Conservation (phyloP, 23 tunicate genomes). For the Botrylloides violaceus region DNA sequence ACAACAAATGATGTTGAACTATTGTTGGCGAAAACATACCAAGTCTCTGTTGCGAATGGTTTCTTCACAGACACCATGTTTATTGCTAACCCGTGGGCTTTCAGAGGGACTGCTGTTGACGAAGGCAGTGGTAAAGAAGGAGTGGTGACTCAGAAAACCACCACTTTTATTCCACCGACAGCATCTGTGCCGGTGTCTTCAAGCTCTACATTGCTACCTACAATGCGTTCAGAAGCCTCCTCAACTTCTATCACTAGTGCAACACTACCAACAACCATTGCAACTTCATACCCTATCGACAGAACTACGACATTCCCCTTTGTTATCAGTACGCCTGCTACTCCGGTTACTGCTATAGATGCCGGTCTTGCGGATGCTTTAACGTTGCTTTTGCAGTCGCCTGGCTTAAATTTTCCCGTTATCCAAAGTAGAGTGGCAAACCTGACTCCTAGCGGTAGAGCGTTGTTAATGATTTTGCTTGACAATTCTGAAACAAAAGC, state of each 20-base stretch:
- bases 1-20: not conserved
- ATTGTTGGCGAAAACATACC: not conserved
- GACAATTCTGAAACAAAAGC: not conserved
- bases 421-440: not conserved
- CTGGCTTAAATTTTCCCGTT: not conserved
- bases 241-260: not conserved
- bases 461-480: not conserved
- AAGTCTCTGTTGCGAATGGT: not conserved
- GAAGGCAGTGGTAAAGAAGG: too few relatives aligned
- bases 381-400: not conserved
- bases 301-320: not conserved
- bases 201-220: not conserved
- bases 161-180: not conserved
- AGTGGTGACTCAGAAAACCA: not conserved
- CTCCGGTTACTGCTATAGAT: not conserved
- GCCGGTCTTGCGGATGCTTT: slow-evolving; percentile 5
- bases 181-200: not conserved
- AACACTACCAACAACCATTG: not conserved
- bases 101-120: not conserved
- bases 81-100: slow-evolving; percentile 1
- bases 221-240: not conserved
- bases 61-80: slow-evolving; percentile 8
- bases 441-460: slow-evolving; percentile 1
- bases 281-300: not conserved
- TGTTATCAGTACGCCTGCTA: not conserved